A percentile compares a stretch with the other conserved stretches of the same genome.
Conservation (phyloP, 2,113 vertebrate genomes). For the Erythrocercus mccallii region DNA sequence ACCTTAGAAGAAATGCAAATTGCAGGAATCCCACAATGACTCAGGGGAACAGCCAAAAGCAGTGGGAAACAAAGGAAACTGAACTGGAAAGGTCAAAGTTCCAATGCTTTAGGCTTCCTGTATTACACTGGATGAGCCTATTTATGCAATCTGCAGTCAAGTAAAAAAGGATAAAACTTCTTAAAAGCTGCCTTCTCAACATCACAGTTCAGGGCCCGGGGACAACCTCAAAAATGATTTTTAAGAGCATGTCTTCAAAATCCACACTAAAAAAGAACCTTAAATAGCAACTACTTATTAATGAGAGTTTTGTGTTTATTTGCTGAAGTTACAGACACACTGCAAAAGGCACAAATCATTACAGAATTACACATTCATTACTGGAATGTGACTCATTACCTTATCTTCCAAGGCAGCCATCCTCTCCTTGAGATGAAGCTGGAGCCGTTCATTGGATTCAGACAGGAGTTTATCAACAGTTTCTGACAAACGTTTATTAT, state of each 20-base stretch:
- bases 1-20: not conserved
- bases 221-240: not conserved
- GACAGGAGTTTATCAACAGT: slow-evolving; percentile 96
- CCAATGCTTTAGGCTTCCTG: not conserved
- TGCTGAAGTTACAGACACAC: not conserved
- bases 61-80: not conserved
- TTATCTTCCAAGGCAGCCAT: slow-evolving; percentile 98
- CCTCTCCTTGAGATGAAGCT: slow-evolving; percentile 95
- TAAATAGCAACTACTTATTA: not conserved
- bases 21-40: not conserved
- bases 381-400: slow-evolving; percentile 65
- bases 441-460: slow-evolving; percentile 95
- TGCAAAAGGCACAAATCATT: not conserved
- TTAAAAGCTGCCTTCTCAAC: not conserved
- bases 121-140: not conserved
- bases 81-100: not conserved
- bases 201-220: not conserved
- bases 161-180: not conserved
- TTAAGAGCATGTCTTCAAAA: not conserved
- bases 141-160: not conserved
- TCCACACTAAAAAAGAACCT: not conserved
- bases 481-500: slow-evolving; percentile 95
- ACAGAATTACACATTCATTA: not conserved
- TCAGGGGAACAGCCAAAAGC: not conserved
- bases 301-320: not conserved